These are phyloP conservation scores for Drosophila auraria DNA, from an alignment of 1,140 invertebrate genomes.

Conservation along the genomic window DNA sequence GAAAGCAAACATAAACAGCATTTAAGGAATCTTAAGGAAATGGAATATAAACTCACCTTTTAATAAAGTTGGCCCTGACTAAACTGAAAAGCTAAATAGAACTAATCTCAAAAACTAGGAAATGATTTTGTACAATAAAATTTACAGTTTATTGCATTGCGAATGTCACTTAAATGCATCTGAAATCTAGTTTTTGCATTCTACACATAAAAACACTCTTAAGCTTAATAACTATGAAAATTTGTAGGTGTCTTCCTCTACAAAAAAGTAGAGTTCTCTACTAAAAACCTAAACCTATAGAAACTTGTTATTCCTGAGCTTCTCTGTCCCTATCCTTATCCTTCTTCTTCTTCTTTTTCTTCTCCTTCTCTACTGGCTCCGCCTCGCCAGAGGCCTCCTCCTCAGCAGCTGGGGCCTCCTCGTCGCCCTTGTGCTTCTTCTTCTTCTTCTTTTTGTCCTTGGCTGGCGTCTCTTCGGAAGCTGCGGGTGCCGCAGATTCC, in stretches of 20 bases:
- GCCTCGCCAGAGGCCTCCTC: conserved; percentile 73
- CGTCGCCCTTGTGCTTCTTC: conserved; percentile 86
- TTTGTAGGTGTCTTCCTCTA: conserved; percentile 30
- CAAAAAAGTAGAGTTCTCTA: conserved; percentile 49
- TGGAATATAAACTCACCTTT: conserved; percentile 39
- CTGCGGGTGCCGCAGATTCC: conserved; percentile 59
- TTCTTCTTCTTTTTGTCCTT: conserved; percentile 90
- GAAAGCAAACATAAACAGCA: conserved; percentile 9
- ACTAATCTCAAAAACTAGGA: conserved; percentile 22
- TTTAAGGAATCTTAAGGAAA: background rate
- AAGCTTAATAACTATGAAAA: conserved; percentile 66
- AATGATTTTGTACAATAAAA: conserved; percentile 62
- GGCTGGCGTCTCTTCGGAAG: conserved; percentile 84
- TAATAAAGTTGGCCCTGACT: background rate
- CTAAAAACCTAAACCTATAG: conserved; percentile 48
- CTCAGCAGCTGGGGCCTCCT: conserved; percentile 85
- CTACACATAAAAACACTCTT: conserved; percentile 52
- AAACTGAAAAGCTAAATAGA: conserved; percentile 16
- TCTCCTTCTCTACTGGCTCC: conserved; percentile 87
- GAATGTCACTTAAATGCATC: conserved; percentile 79
- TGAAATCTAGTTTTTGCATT: conserved; percentile 45
- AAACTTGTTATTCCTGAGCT: conserved; percentile 68
- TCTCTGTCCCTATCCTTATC: conserved; percentile 88
- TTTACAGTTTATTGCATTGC: conserved; percentile 77
- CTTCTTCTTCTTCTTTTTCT: conserved; percentile 91